Conservation (phyloP, 2,888 invertebrate genomes). For the Empis livida region DNA sequence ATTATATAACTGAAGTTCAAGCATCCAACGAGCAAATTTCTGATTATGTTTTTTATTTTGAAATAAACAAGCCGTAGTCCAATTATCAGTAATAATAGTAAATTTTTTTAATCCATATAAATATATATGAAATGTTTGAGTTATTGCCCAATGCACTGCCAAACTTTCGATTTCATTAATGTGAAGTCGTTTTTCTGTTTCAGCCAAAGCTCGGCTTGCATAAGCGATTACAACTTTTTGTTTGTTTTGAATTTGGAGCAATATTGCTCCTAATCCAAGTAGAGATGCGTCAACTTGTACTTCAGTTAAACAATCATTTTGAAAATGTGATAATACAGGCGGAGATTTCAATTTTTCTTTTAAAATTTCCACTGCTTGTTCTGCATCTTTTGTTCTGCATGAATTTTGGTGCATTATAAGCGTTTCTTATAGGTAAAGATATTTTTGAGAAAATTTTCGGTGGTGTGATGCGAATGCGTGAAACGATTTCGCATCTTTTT, state of each 20-base stretch:
- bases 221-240: neutral
- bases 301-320: neutral
- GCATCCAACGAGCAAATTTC: conserved; percentile 3
- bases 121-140: conserved; percentile 3
- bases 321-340: neutral
- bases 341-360: conserved; percentile 1
- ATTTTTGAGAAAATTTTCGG: conserved; percentile 2
- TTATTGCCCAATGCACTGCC: neutral
- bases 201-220: neutral
- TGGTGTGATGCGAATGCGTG: neutral
- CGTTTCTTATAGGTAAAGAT: neutral
- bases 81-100: conserved; percentile 4
- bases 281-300: neutral
- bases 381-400: conserved; percentile 1
- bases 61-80: conserved; percentile 6
- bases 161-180: neutral
- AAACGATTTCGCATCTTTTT: neutral
- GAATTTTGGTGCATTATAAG: conserved; percentile 1
- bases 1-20: conserved; percentile 6
- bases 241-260: neutral
- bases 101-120: conserved; percentile 1
- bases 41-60: conserved; percentile 4
- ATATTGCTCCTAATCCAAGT: conserved; percentile 1
- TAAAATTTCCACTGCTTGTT: neutral
- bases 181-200: neutral